These are phyloP conservation scores for Tenodera sinensis DNA, from an alignment of 2,888 invertebrate genomes.

Conservation along the genomic window DNA sequence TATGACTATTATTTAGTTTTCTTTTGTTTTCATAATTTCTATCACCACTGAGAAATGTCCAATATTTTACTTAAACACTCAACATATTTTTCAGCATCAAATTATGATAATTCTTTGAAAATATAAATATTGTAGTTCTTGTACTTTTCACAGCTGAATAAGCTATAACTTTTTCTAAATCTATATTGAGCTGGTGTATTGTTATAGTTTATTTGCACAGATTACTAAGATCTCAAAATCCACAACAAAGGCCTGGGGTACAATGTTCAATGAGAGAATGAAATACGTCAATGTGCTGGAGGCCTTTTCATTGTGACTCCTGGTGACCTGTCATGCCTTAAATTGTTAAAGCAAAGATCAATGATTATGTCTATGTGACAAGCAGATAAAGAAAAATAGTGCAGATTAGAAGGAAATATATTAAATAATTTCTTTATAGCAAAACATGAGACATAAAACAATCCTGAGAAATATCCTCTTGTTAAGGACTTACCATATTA, in stretches of 20 bases:
- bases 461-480: neutral
- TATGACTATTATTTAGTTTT: too few species aligned
- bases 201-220: too few species aligned
- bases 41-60: too few species aligned
- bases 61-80: too few species aligned
- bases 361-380: neutral
- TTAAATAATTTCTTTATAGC: neutral
- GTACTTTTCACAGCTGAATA: too few species aligned
- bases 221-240: too few species aligned
- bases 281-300: neutral
- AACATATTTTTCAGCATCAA: too few species aligned
- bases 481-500: neutral
- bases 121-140: too few species aligned
- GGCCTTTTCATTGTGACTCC: neutral
- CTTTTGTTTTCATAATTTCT: too few species aligned
- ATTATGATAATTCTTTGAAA: too few species aligned
- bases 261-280: neutral
- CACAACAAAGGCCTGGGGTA: neutral
- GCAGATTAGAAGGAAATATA: neutral
- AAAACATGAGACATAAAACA: neutral
- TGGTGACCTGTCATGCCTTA: neutral
- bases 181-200: too few species aligned
- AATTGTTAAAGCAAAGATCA: neutral
- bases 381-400: neutral
- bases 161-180: too few species aligned